Evolutionary conservation across 1,140 invertebrate genomes (phyloP).

Genomic region (Ericerus pela): DNA sequence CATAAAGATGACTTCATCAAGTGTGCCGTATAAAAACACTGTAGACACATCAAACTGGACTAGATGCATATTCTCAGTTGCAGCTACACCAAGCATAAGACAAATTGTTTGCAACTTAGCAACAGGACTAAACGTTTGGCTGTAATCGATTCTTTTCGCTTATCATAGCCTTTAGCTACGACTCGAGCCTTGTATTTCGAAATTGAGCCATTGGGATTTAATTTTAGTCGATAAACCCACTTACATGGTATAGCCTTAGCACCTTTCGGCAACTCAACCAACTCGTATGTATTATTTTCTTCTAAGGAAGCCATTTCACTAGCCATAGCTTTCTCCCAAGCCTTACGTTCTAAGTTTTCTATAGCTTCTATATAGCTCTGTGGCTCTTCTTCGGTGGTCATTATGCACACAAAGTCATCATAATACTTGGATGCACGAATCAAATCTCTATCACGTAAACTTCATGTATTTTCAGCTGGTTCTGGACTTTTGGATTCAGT

Average conservation of each 20-base stretch:
- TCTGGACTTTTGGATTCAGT: no score
- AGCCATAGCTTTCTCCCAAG: conserved; percentile 27
- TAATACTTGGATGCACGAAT: neutral
- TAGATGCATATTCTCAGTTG: neutral
- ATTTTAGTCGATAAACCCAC: conserved; percentile 1
- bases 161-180: conserved; percentile 19
- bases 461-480: no score
- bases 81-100: conserved; percentile 25
- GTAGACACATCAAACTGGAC: conserved; percentile 8
- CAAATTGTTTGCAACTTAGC: conserved; percentile 27
- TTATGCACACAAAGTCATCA: neutral
- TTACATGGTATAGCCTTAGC: neutral
- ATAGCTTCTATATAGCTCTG: conserved; percentile 28
- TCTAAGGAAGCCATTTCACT: conserved; percentile 27
- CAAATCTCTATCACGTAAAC: no score
- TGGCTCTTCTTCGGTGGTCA: conserved; percentile 19
- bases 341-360: conserved; percentile 22
- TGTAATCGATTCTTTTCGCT: conserved; percentile 27
- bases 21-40: conserved; percentile 23
- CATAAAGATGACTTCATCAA: conserved; percentile 31
- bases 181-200: conserved; percentile 19
- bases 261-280: neutral
- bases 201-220: neutral
- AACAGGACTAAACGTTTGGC: conserved; percentile 29
- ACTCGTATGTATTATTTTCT: conserved; percentile 21